Conservation (phyloP, 2,888 invertebrate species). For the Acanthosepion pharaonis region DNA sequence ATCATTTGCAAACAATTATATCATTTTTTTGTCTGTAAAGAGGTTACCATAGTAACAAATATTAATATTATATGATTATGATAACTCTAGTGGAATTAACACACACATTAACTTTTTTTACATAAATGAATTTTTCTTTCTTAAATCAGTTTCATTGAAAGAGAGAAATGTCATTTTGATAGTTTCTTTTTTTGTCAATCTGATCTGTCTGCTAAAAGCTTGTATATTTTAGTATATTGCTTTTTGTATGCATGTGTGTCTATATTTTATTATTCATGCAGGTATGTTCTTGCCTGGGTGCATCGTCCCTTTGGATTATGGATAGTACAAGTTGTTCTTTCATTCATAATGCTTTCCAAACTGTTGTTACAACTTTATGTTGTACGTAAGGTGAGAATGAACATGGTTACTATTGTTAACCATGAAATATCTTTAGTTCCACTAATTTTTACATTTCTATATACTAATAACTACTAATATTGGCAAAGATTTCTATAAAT, state of each 20-base stretch:
- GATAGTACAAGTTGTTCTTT: conserved; percentile 89
- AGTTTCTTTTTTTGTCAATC: background rate
- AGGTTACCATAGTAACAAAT: too few species aligned
- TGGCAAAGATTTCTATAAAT: background rate
- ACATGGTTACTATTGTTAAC: background rate
- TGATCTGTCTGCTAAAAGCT: background rate
- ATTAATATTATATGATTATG: too few species aligned
- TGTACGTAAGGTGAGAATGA: conserved; percentile 88
- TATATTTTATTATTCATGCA: conserved; percentile 53
- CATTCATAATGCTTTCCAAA: conserved; percentile 93
- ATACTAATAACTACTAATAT: background rate
- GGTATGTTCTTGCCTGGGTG: conserved; percentile 94
- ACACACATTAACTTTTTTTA: background rate
- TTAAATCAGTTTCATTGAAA: background rate
- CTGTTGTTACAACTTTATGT: conserved; percentile 94
- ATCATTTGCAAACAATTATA: too few species aligned
- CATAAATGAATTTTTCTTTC: background rate
- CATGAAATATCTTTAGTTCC: background rate
- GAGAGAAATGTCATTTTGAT: background rate
- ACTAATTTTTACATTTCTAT: background rate
- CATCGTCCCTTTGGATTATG: conserved; percentile 90
- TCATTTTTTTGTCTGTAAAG: too few species aligned
- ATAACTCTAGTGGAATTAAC: too few species aligned
- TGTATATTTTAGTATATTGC: background rate
- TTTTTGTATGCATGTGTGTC: background rate